Evolutionary conservation across 2,113 vertebrate species (phyloP).

Genomic region (Orientallactaga bullata): DNA sequence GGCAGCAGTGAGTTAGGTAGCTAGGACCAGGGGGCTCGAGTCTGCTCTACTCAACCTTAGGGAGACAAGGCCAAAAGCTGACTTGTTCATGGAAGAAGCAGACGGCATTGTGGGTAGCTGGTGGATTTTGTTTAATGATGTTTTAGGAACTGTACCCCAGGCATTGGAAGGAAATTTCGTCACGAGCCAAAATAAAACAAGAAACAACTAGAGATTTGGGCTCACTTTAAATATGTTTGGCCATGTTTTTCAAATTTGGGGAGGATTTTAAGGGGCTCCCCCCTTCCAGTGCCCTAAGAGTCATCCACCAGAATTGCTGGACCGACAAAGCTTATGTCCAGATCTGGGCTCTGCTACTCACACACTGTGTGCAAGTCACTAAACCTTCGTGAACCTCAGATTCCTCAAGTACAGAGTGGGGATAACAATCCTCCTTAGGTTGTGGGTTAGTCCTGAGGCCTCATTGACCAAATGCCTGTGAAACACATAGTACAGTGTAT

Average conservation of each 20-base stretch:
- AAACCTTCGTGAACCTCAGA: background rate
- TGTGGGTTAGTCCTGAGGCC: background rate
- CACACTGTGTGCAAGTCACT: conserved; percentile 6
- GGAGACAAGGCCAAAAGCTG: background rate
- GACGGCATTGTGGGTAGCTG: background rate
- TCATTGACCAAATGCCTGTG: background rate
- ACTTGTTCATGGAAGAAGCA: background rate
- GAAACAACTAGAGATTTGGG: background rate
- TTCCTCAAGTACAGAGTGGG: background rate
- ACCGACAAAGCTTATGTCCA: background rate
- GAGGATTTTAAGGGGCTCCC: background rate
- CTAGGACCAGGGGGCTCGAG: background rate
- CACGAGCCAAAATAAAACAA: conserved; percentile 31
- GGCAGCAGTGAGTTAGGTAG: background rate
- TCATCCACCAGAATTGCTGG: background rate
- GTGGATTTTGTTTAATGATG: background rate
- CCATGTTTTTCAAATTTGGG: background rate
- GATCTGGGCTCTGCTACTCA: background rate
- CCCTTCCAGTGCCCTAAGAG: background rate
- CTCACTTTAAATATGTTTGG: conserved; percentile 32
- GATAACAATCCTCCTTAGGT: background rate
- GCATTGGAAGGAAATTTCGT: conserved; percentile 5
- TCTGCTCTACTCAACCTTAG: background rate
- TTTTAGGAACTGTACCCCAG: background rate
- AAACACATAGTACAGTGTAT: background rate